A percentile compares a stretch with the other conserved stretches of the same genome.
These are phyloP conservation scores for Archips crataeganus DNA, from an alignment of 2,888 invertebrate genomes.

Conservation along the genomic window DNA sequence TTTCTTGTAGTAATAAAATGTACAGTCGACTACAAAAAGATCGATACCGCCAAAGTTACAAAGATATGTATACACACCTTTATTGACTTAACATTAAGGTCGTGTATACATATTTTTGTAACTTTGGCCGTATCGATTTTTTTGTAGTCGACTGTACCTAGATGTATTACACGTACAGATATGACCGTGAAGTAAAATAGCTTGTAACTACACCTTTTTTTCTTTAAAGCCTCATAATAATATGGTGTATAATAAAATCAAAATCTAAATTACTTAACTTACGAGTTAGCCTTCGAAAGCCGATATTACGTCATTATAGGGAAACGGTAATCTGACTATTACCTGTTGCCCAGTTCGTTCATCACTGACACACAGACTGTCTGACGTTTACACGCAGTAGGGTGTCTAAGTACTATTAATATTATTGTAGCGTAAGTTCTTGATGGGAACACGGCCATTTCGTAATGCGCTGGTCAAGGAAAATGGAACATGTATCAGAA, in stretches of 20 bases:
- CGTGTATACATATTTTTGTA: too few relatives aligned
- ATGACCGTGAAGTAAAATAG: too few relatives aligned
- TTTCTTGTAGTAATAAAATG: too few relatives aligned
- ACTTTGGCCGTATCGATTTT: too few relatives aligned
- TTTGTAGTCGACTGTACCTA: too few relatives aligned
- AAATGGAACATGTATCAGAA: background rate
- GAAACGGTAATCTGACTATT: constrained; percentile 35
- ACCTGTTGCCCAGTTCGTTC: constrained; percentile 51
- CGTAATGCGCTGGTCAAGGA: background rate
- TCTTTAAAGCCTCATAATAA: too few relatives aligned
- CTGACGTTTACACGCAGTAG: constrained; percentile 67
- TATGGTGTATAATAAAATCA: background rate
- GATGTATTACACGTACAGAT: too few relatives aligned
- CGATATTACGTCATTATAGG: constrained; percentile 38
- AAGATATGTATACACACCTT: too few relatives aligned
- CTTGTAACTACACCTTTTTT: too few relatives aligned
- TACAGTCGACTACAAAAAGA: too few relatives aligned
- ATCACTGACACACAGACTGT: constrained; percentile 63
- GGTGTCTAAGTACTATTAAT: constrained; percentile 67
- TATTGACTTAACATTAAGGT: too few relatives aligned
- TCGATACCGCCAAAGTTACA: too few relatives aligned
- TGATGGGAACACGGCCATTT: constrained; percentile 45
- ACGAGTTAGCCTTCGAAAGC: constrained; percentile 16
- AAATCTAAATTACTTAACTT: background rate
- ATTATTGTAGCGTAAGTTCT: constrained; percentile 52